Evolutionary conservation across 2,888 invertebrate species (phyloP).

Genomic region (Linhomoeus sp.): DNA sequence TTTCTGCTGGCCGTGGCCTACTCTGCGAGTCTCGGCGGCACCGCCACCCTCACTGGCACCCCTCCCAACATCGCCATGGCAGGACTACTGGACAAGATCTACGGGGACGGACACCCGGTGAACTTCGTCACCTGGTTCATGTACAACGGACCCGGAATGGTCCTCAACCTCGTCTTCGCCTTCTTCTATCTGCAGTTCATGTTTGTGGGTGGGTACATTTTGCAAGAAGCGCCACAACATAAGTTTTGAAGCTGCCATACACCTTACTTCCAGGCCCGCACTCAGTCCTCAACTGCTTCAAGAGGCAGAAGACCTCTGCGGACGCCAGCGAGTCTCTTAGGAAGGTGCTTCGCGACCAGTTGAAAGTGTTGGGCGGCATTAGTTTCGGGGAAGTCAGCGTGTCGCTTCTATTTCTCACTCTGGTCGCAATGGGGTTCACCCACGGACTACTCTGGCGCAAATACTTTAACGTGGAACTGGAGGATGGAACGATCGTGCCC

Average conservation of each 20-base stretch:
- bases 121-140: conserved; percentile 13
- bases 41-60: conserved; percentile 31
- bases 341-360: background rate
- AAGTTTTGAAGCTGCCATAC: no score
- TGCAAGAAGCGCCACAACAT: no score
- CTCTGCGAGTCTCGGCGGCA: conserved; percentile 30
- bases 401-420: no score
- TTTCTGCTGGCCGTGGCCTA: conserved; percentile 23
- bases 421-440: no score
- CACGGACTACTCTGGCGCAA: no score
- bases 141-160: conserved; percentile 10
- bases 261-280: background rate
- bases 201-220: no score
- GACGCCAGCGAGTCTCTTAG: no score
- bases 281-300: background rate
- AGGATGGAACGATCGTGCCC: conserved; percentile 10
- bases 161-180: conserved; percentile 19
- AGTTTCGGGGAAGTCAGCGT: no score
- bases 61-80: conserved; percentile 31
- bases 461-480: background rate
- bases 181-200: conserved; percentile 25
- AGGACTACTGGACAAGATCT: conserved; percentile 17
- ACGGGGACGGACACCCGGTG: conserved; percentile 7
- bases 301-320: background rate
- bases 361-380: background rate